These are phyloP conservation scores for Iguana delicatissima DNA, from an alignment of 2,797 vertebrate genomes.

Conservation along the genomic window DNA sequence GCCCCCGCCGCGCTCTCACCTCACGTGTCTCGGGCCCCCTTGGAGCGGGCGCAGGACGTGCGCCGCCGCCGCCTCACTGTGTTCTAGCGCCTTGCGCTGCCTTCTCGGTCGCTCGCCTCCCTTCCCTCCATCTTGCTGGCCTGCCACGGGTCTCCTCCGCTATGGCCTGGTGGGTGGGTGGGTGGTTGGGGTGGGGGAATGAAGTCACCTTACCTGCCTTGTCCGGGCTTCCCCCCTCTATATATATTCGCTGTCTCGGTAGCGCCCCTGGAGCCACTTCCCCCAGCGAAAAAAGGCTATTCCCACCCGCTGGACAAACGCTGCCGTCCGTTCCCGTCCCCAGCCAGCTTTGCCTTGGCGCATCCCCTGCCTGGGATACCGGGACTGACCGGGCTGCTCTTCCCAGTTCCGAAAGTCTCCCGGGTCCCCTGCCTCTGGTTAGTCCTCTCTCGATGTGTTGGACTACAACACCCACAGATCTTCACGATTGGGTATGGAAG, in stretches of 20 bases:
- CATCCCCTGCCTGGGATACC: neutral
- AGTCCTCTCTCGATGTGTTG: neutral
- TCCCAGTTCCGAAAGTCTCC: neutral
- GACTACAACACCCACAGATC: neutral
- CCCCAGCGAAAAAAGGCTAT: neutral
- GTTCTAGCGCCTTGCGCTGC: neutral
- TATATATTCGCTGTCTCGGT: no score
- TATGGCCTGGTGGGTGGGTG: no score
- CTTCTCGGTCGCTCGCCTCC: neutral
- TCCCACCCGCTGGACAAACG: neutral
- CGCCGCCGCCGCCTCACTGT: neutral
- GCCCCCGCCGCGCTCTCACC: neutral
- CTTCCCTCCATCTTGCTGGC: no score
- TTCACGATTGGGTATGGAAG: neutral
- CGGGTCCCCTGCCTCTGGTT: neutral
- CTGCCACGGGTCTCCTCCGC: no score
- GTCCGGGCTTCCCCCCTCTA: no score
- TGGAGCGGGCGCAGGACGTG: neutral
- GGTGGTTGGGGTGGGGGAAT: no score
- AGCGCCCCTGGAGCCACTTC: neutral
- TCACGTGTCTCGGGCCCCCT: neutral
- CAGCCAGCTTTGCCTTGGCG: neutral
- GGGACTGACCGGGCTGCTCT: neutral
- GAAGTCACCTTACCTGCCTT: neutral
- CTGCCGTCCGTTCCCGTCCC: neutral